phyloP scores from a whole-genome alignment of 2,797 vertebrate genomes.

The Bufotes viridis region DNA sequence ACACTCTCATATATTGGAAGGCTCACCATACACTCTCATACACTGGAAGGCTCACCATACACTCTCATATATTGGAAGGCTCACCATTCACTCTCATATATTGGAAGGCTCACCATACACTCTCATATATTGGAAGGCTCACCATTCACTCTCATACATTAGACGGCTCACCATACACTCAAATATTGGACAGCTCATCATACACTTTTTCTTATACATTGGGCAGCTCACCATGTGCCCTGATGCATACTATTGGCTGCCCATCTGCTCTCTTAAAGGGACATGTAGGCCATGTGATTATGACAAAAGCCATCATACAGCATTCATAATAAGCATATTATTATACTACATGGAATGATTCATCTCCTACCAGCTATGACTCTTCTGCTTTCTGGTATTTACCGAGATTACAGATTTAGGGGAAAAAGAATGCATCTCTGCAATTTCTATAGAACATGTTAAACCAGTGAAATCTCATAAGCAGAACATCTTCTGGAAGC shows the following conservation, averaged over 20 bases:
- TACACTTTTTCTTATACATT: background rate
- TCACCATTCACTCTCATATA: background rate
- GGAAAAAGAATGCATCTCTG: background rate
- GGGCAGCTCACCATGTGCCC: no score
- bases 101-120: background rate
- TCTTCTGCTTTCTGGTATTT: conserved; percentile 12
- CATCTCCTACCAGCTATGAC: background rate
- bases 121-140: background rate
- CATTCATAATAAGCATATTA: background rate
- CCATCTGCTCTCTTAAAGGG: no score
- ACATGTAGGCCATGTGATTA: no score
- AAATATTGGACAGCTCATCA: background rate
- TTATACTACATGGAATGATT: background rate
- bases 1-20: background rate
- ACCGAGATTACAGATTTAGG: background rate
- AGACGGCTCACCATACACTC: background rate
- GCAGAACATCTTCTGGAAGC: background rate
- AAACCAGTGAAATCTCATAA: background rate
- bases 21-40: background rate
- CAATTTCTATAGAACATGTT: background rate
- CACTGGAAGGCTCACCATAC: background rate
- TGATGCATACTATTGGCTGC: no score
- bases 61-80: no score
- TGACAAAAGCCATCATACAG: background rate
- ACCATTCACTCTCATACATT: background rate